phyloP scores from a whole-genome alignment of 2,888 invertebrate species.

The Xylota sylvarum region DNA sequence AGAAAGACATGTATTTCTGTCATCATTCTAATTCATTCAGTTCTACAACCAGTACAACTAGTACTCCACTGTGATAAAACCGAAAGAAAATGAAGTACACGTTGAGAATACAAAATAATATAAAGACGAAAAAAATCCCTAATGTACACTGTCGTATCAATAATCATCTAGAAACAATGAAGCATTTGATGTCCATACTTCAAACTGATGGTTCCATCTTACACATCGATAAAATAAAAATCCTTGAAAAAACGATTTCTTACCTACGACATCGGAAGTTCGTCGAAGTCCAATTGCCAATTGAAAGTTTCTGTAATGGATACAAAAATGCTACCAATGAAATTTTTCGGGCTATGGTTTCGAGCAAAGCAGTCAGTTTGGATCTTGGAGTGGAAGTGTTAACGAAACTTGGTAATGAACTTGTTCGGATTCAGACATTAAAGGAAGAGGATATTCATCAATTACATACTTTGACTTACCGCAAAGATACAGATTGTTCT shows the following conservation, averaged over 20 bases:
- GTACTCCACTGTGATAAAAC: neutral
- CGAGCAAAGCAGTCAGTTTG: constrained; percentile 93
- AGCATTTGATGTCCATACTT: constrained; percentile 91
- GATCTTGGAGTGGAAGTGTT: constrained; percentile 93
- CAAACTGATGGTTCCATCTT: constrained; percentile 95
- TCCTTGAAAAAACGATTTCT: constrained; percentile 93
- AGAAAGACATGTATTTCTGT: neutral
- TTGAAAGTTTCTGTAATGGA: constrained; percentile 92
- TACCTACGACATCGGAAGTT: neutral
- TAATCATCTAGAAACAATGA: constrained; percentile 94
- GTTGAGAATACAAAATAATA: constrained; percentile 93
- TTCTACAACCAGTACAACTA: neutral
- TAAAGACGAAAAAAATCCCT: constrained; percentile 95
- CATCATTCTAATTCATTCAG: neutral
- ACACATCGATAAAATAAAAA: constrained; percentile 94
- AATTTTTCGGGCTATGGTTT: constrained; percentile 93
- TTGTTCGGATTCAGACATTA: constrained; percentile 86
- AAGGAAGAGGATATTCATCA: constrained; percentile 63
- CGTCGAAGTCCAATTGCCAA: constrained; percentile 60
- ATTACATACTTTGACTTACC: neutral
- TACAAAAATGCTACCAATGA: constrained; percentile 95
- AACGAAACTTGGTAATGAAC: constrained; percentile 93
- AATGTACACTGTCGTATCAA: constrained; percentile 90
- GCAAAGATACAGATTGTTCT: neutral
- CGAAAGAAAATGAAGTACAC: constrained; percentile 84